Base-by-base conservation (phyloP, 2,888 invertebrate species). In the Heliconius hortense region DNA sequence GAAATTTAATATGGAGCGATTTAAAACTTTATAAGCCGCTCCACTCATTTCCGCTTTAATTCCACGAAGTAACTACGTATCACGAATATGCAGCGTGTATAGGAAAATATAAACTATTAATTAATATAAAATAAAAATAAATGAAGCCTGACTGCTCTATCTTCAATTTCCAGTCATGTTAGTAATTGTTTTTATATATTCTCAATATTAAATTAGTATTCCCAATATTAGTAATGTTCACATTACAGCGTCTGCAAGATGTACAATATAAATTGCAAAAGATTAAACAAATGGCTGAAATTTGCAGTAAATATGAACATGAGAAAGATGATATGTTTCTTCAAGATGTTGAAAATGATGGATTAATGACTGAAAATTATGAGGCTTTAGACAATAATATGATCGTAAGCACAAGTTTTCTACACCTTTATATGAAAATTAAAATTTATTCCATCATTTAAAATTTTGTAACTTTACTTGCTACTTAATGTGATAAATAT, bases 281-380 rank as follows among this genome's bases (percentile, higher is more conserved):
- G 28, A 88, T 97, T n/a, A 83, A 95, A 48, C 95, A 95, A 80
- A 85, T 97, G 76, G 90, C 95, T 0, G 93, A 94, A 59, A 95
- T 96, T 72, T 97, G 97, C 80, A 90, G 94, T 69, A 96, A 96
- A 84, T 95, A 96, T 77, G 97, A 97, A 84, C 95, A 95, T 0
- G 92, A 95, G 67, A 90, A 94, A 0, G 96, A 96, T 81, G 94
- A 95, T 64, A 76, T 80, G 0, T 82, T 86, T 8, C 77, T 82
- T 2, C 82, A 84, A 62, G 85, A 83, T 4, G 71, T 80, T 0
- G 85, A 87, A 10, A 79, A 80, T 21, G 83, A 84, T 43, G 78
- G 84, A 74, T 77, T 88, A 78, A 78, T 84, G 53, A 67, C 82
- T 63, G 81, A 69, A 4, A 56, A 89, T 81, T 92, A 84, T 68